Base-by-base conservation (phyloP, 2,113 vertebrate genomes). In the Brachypteracias leptosomus region DNA sequence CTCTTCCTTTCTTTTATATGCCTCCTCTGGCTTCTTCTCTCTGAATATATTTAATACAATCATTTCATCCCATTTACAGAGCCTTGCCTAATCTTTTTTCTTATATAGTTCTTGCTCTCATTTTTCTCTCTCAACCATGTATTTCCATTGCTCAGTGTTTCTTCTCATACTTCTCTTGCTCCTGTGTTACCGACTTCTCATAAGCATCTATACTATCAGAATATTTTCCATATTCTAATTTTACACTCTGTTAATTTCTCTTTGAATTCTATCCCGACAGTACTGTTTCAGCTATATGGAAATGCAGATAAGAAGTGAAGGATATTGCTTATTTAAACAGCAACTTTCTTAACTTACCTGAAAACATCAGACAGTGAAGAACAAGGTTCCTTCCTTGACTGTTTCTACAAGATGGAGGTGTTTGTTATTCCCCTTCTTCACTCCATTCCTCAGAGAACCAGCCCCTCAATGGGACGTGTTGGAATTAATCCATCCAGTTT, bases 61-160 rank as follows among this genome's bases (percentile, higher is more conserved):
- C 36, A 40, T 89, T 95, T 92, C 47, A 87, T 95, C 47, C 55
- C 55, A 58, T 63, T 94, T 93, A 31, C 44, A 61, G 47, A 90
- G 38, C 11, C 25, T 59, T 71, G 21, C 19, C 38, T 91, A 70
- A 74, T 90, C 55, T 90, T 85, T 93, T 93, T 87, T 75, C 16
- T 85, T 73, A 46, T 9, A 35, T 31, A 74, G 33, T 63, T 88
- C 42, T 92, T 78, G 33, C 35, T 78, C 35, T 71, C 16, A 29
- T 77, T 91, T 93, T 89, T 80, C n/a, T 84, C 54, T 79, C 47
- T 90, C 55, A 86, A 10, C 14, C 26, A 11, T 58, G 6, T 36
- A 67, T 88, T 83, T 90, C 72, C 35, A 8, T 74, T 62, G 31
- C 40, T 90, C 13, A 67, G 20, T 62, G 73, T 89, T 95, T 94